Evolutionary conservation across 2,888 invertebrate species (phyloP).

Genomic region (Leistus spinibarbis): DNA sequence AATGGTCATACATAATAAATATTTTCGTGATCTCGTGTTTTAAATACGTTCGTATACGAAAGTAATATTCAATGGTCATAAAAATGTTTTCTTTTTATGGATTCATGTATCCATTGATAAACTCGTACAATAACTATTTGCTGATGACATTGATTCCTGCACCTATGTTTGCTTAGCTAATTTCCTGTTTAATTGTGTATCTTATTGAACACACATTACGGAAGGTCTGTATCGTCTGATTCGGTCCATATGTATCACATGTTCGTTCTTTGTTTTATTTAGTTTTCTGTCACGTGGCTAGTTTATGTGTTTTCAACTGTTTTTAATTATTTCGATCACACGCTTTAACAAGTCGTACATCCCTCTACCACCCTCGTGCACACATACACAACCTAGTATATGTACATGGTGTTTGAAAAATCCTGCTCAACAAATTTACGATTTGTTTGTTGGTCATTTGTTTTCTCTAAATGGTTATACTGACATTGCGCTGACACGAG

Average conservation of each 20-base stretch:
- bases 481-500: neutral
- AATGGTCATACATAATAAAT: too few relatives aligned
- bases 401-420: neutral
- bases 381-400: neutral
- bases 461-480: neutral
- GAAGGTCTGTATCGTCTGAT: neutral
- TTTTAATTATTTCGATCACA: slow-evolving; percentile 32
- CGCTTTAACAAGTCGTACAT: neutral
- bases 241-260: neutral
- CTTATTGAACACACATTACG: too few relatives aligned
- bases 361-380: neutral
- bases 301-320: slow-evolving; percentile 22
- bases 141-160: too few relatives aligned
- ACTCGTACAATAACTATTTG: too few relatives aligned
- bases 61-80: too few relatives aligned
- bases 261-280: slow-evolving; percentile 16
- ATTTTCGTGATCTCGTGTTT: too few relatives aligned
- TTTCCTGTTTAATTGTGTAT: too few relatives aligned
- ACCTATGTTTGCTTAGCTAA: too few relatives aligned
- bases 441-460: neutral
- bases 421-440: neutral
- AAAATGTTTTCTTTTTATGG: too few relatives aligned
- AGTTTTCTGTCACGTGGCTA: neutral
- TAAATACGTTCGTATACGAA: too few relatives aligned
- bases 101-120: too few relatives aligned